Evolutionary conservation across 2,113 vertebrate species (phyloP).

Genomic region (Rafetus swinhoei): DNA sequence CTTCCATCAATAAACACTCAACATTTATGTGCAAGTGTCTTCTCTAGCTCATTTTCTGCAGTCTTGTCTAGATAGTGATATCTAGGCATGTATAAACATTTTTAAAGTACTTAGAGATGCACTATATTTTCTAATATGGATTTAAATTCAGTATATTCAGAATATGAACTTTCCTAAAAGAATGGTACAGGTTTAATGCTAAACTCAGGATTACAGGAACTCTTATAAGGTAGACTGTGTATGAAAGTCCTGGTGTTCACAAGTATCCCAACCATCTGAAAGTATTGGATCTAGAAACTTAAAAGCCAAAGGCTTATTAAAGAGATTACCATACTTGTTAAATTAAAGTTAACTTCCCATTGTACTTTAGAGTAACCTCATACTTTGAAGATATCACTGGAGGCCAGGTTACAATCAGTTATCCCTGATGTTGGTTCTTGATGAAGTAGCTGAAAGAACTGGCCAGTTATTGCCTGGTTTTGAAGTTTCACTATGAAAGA

Average conservation of each 20-base stretch:
- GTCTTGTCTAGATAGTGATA: not conserved
- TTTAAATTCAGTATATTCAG: not conserved
- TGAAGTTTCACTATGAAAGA: not conserved
- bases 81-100: not conserved
- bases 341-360: not conserved
- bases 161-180: not conserved
- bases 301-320: not conserved
- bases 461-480: not conserved
- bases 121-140: not conserved
- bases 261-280: not conserved
- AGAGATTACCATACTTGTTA: not conserved
- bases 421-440: not conserved
- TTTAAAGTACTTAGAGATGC: not conserved
- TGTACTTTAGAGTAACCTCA: not conserved
- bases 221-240: not conserved
- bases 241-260: fast-evolving
- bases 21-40: not conserved
- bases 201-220: not conserved
- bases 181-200: not conserved
- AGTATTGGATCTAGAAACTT: not conserved
- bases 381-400: not conserved
- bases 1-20: not conserved
- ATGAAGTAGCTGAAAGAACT: not conserved
- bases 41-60: not conserved
- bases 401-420: not conserved